Conservation (phyloP, 2,888 invertebrate genomes). For the Drosophila flavopinicola region DNA sequence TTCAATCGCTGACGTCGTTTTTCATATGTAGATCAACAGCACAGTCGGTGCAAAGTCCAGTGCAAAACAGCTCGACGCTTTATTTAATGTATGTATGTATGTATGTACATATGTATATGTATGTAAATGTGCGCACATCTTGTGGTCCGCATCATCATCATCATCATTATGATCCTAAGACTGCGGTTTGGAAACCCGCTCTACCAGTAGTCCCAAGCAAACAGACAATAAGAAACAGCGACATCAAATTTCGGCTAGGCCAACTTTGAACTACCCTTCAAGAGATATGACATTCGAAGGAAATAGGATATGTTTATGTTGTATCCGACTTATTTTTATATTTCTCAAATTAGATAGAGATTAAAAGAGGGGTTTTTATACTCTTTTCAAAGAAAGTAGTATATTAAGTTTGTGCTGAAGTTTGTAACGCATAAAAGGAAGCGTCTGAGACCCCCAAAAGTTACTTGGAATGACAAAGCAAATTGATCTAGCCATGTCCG, state of each 20-base stretch:
- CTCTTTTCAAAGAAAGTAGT: too few species aligned
- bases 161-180: constrained; percentile 3
- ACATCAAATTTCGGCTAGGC: neutral
- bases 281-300: too few species aligned
- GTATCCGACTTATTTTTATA: too few species aligned
- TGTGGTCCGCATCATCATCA: constrained; percentile 10
- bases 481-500: too few species aligned
- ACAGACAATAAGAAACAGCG: neutral
- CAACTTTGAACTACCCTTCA: constrained; percentile 1
- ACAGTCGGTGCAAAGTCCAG: constrained; percentile 25
- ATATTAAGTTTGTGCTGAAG: too few species aligned
- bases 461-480: too few species aligned
- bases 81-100: constrained; percentile 10
- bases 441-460: too few species aligned
- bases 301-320: too few species aligned
- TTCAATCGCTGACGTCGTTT: constrained; percentile 12
- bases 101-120: too few species aligned
- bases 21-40: constrained; percentile 10
- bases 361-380: too few species aligned
- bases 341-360: too few species aligned
- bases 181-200: constrained; percentile 29
- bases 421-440: too few species aligned
- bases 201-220: constrained; percentile 15
- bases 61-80: constrained; percentile 12
- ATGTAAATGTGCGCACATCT: constrained; percentile 19